Percentiles rank a stretch among this genome's conserved stretches.
These are phyloP conservation scores for Clostera curtula DNA, from an alignment of 2,888 invertebrate species.

Conservation along the genomic window DNA sequence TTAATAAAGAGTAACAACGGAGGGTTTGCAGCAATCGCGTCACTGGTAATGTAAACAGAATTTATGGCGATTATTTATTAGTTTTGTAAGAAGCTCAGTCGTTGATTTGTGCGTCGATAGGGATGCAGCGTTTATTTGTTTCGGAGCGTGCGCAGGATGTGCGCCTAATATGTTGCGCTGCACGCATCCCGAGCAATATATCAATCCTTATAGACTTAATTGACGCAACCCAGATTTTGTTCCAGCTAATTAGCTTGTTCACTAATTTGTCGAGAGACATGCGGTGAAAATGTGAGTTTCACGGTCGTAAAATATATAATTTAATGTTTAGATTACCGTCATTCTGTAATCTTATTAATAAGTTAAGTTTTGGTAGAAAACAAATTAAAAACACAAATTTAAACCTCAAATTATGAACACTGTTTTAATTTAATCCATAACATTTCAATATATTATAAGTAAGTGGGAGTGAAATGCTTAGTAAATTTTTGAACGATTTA, in stretches of 20 bases:
- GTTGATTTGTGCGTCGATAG: conserved; percentile 53
- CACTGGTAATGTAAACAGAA: conserved; percentile 55
- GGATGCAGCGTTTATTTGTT: conserved; percentile 59
- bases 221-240: conserved; percentile 40
- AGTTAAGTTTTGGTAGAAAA: too few relatives aligned
- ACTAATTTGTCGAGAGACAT: conserved; percentile 39
- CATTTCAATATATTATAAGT: too few relatives aligned
- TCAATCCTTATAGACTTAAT: conserved; percentile 52
- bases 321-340: too few relatives aligned
- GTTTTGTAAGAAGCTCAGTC: conserved; percentile 54
- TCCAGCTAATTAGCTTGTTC: conserved; percentile 31
- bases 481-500: too few relatives aligned
- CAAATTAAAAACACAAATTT: too few relatives aligned
- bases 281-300: conserved; percentile 5
- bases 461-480: too few relatives aligned
- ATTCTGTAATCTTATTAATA: too few relatives aligned
- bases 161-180: conserved; percentile 46
- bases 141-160: conserved; percentile 56
- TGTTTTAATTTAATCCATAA: too few relatives aligned
- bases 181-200: conserved; percentile 49
- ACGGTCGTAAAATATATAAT: not conserved
- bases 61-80: conserved; percentile 66
- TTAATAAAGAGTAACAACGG: conserved; percentile 19
- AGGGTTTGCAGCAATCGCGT: conserved; percentile 31
- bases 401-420: too few relatives aligned